Evolutionary conservation across 2,113 vertebrate species (phyloP).

Genomic region (Macquaria australasica): DNA sequence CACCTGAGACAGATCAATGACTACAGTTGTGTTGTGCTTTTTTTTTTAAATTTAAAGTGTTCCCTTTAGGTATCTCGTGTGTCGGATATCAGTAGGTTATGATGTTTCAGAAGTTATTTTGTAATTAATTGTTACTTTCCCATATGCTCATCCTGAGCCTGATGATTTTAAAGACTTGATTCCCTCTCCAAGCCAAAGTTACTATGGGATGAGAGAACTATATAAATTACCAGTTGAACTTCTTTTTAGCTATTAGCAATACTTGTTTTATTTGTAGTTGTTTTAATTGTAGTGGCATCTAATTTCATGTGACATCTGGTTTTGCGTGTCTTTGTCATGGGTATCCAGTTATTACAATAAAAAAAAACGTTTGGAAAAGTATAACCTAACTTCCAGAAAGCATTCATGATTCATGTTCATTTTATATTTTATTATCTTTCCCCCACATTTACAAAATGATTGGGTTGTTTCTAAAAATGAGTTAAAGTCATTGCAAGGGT

Average conservation of each 20-base stretch:
- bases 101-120: not conserved
- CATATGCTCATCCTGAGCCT: not conserved
- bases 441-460: no score
- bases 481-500: no score
- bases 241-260: not conserved
- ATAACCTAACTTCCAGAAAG: not conserved
- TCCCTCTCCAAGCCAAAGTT: not conserved
- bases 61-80: not conserved
- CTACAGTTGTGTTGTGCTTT: not conserved
- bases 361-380: not conserved
- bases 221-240: not conserved
- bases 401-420: not conserved
- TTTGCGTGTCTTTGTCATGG: no score
- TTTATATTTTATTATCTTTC: no score
- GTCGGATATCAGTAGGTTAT: not conserved
- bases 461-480: no score
- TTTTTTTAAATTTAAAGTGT: not conserved
- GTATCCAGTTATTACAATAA: not conserved
- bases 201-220: not conserved
- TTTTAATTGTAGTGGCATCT: no score
- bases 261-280: no score
- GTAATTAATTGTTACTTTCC: not conserved
- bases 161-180: not conserved
- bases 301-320: no score
- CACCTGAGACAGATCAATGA: not conserved